Base-by-base conservation (phyloP, 35 echinoderm and acorn worm genomes). In the Lytechinus pictus region DNA sequence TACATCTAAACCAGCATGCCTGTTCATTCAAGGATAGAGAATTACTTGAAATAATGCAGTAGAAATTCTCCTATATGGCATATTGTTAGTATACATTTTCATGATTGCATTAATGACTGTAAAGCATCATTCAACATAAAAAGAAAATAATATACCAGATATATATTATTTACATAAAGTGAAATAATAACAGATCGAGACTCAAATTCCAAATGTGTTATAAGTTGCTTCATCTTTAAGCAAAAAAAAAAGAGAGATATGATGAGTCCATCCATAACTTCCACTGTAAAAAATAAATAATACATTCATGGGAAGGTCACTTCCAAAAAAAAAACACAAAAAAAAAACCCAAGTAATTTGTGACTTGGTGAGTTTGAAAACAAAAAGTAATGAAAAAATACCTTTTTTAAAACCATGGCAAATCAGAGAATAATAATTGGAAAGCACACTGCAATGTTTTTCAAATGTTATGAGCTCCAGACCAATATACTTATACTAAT, bases 1-100 rank as follows among this genome's bases (percentile, higher is more conserved):
- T 11, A 99, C 97, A 33, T 99, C 96, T 66, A 97, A 33, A 54
- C 98, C 98, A 94, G 96, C 95, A 95, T 99, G 97, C 51, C 98
- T 99, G 92, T 16, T 52, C 66, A 79, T 79, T 14, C 29, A 51
- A 33, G 11, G 13, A 96, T 58, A 94, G 95, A 61, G 27, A 24
- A 86, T 86, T 33, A 86, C 19, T 6, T 6, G 61, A 8, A n/a
- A 16, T 91, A 5, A 91, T 24, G 8, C n/a, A n/a, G n/a, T n/a
- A n/a, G 44, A 91, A 16, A 14, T 54, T 91, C 10, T 21, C 12
- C 0, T 0, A 91, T 52, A 44, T 51, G 27, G 5, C 10, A 52
- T 91, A 52, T 6, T 12, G 8, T 0, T 0, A 91, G 0, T 91
- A 11, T 12, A 13, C 16, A 52, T 14, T 91, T 10, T 28, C 11